Evolutionary conservation across 2,797 vertebrate species (phyloP), one percentile per base, ranked within the genome.

Genomic region (Sebastes oblongus): DNA sequence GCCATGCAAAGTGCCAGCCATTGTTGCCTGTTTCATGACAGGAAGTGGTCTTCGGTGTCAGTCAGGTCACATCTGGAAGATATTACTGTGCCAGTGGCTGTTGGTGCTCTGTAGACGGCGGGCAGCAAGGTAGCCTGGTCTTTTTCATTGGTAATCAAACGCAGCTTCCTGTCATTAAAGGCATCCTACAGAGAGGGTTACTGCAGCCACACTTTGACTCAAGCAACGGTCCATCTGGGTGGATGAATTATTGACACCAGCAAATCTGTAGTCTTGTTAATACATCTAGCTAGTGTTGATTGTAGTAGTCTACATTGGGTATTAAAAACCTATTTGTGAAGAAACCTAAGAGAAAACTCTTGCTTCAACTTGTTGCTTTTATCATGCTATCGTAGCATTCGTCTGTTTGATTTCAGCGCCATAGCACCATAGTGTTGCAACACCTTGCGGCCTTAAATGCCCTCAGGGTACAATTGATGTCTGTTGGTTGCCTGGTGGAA

Each of bases 81-180:
- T n/a, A 20, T 84, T 82, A 70, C 16, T 24, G 16, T 79, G 66
- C 27, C 69, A 30, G 52, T 36, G 54, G 74, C 66, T 85, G 77
- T 65, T 72, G 72, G 67, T 77, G 72, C 55, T 71, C 27, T 75
- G 65, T 64, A 32, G 24, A 50, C 36, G 54, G 22, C 6, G 2
- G 79, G 13, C 22, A 27, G 72, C 22, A 42, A 62, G 56, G 71
- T 78, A 62, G 56, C 9, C 66, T 9, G 13, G 10, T 14, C 36
- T 62, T 72, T 82, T 72, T 56, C 13, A 7, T 66, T 80, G 24
- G 29, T 64, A 65, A 77, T 79, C 55, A 64, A 56, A 86, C 9
- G 3, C 62, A 66, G 62, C 80, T 90, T 91, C 88, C 86, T 91
- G 82, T 81, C 78, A 66, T 88, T 80, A 87, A 87, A 86, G 29